Evolutionary conservation across 2,113 vertebrate species (phyloP), one percentile per base, ranked within the genome.

Genomic region (Butorides virescens): DNA sequence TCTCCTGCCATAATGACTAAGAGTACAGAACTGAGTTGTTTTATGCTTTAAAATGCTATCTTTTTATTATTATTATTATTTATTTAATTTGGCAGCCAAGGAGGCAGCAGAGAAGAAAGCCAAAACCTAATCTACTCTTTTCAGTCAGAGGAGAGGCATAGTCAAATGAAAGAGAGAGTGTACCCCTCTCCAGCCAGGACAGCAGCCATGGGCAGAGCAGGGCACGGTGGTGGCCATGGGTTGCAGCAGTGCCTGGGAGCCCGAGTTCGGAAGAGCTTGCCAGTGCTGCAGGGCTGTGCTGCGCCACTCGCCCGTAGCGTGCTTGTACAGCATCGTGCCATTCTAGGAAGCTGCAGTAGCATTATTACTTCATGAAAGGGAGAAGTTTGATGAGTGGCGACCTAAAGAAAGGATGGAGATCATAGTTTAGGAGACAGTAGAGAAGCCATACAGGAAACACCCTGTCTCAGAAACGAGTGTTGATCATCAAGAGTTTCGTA

Each of bases 281-380:
- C 50, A 42, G 34, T 46, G 70, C 56, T 90, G 65, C 68, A 74
- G 85, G 34, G 32, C 42, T 81, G 36, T 25, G 34, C 11, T 23
- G 7, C 59, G 52, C 55, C 32, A 15, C 19, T 79, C 44, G 50
- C 16, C 39, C 13, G 3, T 0, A 46, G 19, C 2, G 39, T 29
- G 30, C 25, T 53, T 47, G 59, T 13, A 47, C 10, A 1, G 3
- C 3, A 3, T 5, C 15, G 2, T 26, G 29, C 47, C 7, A 2
- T 8, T 91, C 39, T 19, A 67, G 19, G 59, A 80, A 50, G 10
- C 37, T 50, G 14, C n/a, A 71, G 12, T 42, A 29, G 3, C 37
- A 22, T 37, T 50, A 22, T 37, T 50, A 37, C 19, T 58, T 50
- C 10, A 21, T 67, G 22, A 50, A 74, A 93, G 6, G 9, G 29